Percentiles rank a stretch among this genome's conserved stretches.
Evolutionary conservation across 2,797 vertebrate species (phyloP).

Genomic region (Anguilla obscura): DNA sequence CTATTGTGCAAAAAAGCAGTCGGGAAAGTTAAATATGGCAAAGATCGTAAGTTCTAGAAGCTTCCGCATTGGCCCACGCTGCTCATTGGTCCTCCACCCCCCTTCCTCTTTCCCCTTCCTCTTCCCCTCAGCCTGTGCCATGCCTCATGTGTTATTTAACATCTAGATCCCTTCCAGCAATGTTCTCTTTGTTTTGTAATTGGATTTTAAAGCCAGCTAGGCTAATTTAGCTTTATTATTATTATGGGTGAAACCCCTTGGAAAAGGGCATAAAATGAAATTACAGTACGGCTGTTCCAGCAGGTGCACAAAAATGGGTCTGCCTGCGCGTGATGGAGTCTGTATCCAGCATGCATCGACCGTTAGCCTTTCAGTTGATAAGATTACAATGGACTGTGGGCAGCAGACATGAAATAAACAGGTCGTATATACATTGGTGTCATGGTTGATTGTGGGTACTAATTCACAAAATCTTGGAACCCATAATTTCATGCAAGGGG

Average conservation of each 20-base stretch:
- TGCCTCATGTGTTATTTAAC: slow-evolving; percentile 4
- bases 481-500: neutral
- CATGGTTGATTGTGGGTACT: neutral
- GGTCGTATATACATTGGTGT: neutral
- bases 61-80: neutral
- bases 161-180: neutral
- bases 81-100: neutral
- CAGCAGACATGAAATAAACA: neutral
- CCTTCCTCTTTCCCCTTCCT: neutral
- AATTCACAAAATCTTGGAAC: neutral
- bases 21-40: neutral
- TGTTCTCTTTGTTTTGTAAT: neutral
- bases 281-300: neutral
- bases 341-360: neutral
- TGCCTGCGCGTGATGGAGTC: neutral
- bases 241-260: neutral
- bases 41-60: neutral
- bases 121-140: neutral
- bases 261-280: neutral
- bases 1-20: neutral
- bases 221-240: slow-evolving; percentile 18
- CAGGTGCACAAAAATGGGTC: neutral
- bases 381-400: neutral
- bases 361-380: neutral
- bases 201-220: slow-evolving; percentile 12